Conservation (phyloP, 2,888 invertebrate species). For the Nysson spinosus region DNA sequence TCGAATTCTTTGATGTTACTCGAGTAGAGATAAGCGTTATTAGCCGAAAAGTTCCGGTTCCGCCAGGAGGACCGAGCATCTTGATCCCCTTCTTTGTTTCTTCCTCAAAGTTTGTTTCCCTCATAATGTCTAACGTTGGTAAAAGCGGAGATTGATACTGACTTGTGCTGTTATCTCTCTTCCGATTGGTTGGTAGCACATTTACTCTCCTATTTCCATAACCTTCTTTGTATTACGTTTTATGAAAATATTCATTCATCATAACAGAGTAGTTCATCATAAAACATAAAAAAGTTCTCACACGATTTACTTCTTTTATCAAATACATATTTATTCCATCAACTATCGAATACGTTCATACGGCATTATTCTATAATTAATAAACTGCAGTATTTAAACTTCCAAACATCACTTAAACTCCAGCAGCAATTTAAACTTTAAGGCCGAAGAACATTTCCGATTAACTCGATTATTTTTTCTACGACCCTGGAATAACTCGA, state of each 20-base stretch:
- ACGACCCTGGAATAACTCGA: too few relatives aligned
- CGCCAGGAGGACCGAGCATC: not conserved
- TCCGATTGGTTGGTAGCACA: slow-evolving; percentile 26
- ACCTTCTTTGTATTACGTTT: slow-evolving; percentile 6
- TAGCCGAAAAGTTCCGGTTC: slow-evolving; percentile 22
- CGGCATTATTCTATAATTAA: too few relatives aligned
- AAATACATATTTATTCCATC: too few relatives aligned
- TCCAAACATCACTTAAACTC: too few relatives aligned
- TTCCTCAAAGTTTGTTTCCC: slow-evolving; percentile 30
- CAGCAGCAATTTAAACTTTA: too few relatives aligned
- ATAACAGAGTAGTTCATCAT: too few relatives aligned
- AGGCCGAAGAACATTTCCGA: not conserved
- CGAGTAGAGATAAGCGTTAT: slow-evolving; percentile 17
- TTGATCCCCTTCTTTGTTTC: slow-evolving; percentile 3
- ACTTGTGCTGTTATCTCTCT: not conserved
- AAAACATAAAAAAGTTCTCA: too few relatives aligned
- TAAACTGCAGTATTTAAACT: too few relatives aligned
- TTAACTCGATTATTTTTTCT: too few relatives aligned
- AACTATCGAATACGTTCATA: too few relatives aligned
- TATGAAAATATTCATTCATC: too few relatives aligned
- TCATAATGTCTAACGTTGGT: slow-evolving; percentile 19
- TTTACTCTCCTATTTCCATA: slow-evolving; percentile 26
- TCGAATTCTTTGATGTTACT: slow-evolving; percentile 10
- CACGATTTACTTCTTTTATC: too few relatives aligned
- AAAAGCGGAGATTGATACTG: slow-evolving; percentile 8